Conservation (phyloP, 2,113 vertebrate species). For the Genyomyrus donnyi region DNA sequence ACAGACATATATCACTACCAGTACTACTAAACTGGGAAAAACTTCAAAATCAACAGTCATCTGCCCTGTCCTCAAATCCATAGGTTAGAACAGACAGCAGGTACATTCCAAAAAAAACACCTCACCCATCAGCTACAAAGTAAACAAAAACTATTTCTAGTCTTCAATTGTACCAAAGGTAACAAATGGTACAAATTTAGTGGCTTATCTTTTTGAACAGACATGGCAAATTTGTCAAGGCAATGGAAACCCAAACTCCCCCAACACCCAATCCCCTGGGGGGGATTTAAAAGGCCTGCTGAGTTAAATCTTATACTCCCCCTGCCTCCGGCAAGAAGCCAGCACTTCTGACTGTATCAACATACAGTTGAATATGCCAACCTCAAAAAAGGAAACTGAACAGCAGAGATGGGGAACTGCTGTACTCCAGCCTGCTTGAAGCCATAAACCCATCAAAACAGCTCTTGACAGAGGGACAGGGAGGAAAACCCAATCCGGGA, state of each 20-base stretch:
- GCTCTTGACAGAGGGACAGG: slow-evolving; percentile 17
- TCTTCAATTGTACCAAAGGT: neutral
- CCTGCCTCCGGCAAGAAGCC: neutral
- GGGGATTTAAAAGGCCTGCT: neutral
- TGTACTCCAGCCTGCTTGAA: slow-evolving; percentile 14
- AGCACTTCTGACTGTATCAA: neutral
- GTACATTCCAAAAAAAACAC: neutral
- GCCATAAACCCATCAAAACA: slow-evolving; percentile 11
- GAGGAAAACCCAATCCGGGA: slow-evolving; percentile 14
- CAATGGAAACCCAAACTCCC: slow-evolving; percentile 8
- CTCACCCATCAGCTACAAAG: neutral
- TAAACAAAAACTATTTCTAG: neutral
- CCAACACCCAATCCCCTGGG: neutral
- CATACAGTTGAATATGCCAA: neutral
- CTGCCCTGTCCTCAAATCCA: neutral
- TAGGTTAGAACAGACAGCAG: neutral
- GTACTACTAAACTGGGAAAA: neutral
- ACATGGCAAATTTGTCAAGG: neutral
- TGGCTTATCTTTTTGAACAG: neutral
- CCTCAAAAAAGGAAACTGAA: slow-evolving; percentile 10
- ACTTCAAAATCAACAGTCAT: neutral
- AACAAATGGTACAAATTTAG: neutral
- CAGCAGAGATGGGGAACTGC: neutral
- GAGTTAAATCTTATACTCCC: neutral
- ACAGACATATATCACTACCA: neutral